Evolutionary conservation across 2,888 invertebrate genomes (phyloP).

Genomic region (Bombylius major): DNA sequence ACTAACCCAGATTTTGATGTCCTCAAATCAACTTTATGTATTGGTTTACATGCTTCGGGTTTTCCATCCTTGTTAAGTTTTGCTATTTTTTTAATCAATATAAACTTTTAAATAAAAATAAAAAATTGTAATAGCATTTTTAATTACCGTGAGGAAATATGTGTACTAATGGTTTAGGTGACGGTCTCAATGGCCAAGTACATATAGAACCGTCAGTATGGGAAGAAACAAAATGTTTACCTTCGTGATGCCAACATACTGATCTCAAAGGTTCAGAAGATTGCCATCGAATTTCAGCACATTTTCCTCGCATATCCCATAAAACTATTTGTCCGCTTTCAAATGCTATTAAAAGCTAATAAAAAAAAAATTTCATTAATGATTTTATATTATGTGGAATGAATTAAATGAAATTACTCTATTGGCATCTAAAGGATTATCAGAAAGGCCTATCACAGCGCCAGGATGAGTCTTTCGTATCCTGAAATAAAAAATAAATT

Average conservation of each 20-base stretch:
- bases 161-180: conserved; percentile 64
- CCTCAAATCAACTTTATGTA: conserved; percentile 93
- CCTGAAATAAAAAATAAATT: conserved; percentile 46
- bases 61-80: conserved; percentile 88
- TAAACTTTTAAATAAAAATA: no score
- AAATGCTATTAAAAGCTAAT: conserved; percentile 87
- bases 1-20: conserved; percentile 64
- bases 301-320: conserved; percentile 86
- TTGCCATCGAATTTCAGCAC: conserved; percentile 74
- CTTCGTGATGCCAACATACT: conserved; percentile 94
- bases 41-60: conserved; percentile 85
- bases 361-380: conserved; percentile 1
- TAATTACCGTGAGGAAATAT: conserved; percentile 79
- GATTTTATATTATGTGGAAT: background rate
- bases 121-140: background rate
- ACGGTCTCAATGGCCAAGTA: conserved; percentile 75
- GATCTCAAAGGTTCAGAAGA: conserved; percentile 68
- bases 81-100: conserved; percentile 39
- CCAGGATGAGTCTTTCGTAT: conserved; percentile 94
- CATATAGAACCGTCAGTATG: conserved; percentile 93
- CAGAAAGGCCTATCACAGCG: conserved; percentile 87
- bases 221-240: conserved; percentile 91
- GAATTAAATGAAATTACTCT: conserved; percentile 52
- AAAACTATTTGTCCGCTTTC: conserved; percentile 88
- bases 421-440: conserved; percentile 91